Conservation (phyloP, 1,140 invertebrate genomes). For the Cylas formicarius region DNA sequence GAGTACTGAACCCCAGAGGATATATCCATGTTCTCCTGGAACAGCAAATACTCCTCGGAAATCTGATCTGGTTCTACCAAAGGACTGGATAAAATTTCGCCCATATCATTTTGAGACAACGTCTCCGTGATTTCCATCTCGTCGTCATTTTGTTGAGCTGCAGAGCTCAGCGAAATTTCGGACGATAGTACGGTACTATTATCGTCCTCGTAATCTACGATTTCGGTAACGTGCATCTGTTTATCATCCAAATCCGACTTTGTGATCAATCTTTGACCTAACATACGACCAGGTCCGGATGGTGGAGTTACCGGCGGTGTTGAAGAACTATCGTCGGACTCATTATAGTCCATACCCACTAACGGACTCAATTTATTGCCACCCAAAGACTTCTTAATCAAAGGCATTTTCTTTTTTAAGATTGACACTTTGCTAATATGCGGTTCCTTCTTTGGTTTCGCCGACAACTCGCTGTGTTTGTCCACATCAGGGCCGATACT, state of each 20-base stretch:
- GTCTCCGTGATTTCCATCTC: conserved; percentile 56
- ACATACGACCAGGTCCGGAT: conserved; percentile 29
- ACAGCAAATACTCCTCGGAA: conserved; percentile 54
- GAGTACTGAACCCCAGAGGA: conserved; percentile 53
- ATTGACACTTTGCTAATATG: conserved; percentile 52
- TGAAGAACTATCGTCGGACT: conserved; percentile 56
- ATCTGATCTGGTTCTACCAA: conserved; percentile 53
- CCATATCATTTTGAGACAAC: conserved; percentile 47
- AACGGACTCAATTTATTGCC: conserved; percentile 48
- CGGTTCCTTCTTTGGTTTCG: conserved; percentile 40
- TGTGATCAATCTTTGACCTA: conserved; percentile 23
- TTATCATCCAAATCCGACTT: conserved; percentile 35
- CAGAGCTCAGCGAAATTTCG: conserved; percentile 52
- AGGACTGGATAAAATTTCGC: conserved; percentile 50
- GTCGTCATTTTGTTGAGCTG: conserved; percentile 48
- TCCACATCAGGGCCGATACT: conserved; percentile 1
- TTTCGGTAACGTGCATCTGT: conserved; percentile 39
- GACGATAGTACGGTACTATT: conserved; percentile 52
- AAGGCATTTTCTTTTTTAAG: conserved; percentile 46
- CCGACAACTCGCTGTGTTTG: neutral
- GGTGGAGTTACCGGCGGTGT: conserved; percentile 52
- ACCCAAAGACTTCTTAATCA: conserved; percentile 45
- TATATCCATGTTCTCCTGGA: conserved; percentile 52
- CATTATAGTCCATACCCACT: conserved; percentile 56
- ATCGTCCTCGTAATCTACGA: conserved; percentile 53